Evolutionary conservation across 2,888 invertebrate genomes (phyloP), one percentile per base, ranked within the genome.

Genomic region (Thelaira solivaga): DNA sequence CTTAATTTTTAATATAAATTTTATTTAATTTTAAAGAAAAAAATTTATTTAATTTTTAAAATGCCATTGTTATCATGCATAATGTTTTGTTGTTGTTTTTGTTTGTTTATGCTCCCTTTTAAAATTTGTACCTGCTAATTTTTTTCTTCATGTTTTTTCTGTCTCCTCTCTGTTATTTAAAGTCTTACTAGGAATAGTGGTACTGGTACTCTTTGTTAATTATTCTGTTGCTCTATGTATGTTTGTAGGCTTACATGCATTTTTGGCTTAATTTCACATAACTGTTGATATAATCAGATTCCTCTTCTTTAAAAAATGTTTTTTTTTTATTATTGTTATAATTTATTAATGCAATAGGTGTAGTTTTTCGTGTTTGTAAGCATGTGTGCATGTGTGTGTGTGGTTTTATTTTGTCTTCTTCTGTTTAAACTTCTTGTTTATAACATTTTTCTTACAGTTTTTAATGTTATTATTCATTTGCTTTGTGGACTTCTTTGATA

Each of bases 301-400:
- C n/a, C 16, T 34, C 26, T 51, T 18, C 43, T 24, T 47, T 8
- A 22, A 22, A 6, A 39, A 57, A 81, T 84, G n/a, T 83, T 83
- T 82, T 80, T 47, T 47, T 31, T 26, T 61, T 67, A 81, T 85
- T 83, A 82, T 80, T 69, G 83, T 82, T 83, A 85, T 86, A 85
- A 86, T 84, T 86, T 85, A 86, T 85, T 85, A 85, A 80, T 80
- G 73, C 83, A 84, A 85, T 83, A 83, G n/a, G n/a, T n/a, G n/a
- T 81, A 72, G 39, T 55, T 24, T 26, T 6, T 41, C 22, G 29
- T 34, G 13, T 36, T 24, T 18, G 18, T 49, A n/a, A 8, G 29
- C 16, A 18, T 43, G 43, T 41, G 10, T 20, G n/a, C 5, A 41
- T 41, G 24, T 47, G 24, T 43, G 2, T 22, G 10, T 26, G n/a